A percentile compares a stretch with the other conserved stretches of the same genome.
Conservation (phyloP, 2,797 vertebrate species). For the Crax fasciolata region DNA sequence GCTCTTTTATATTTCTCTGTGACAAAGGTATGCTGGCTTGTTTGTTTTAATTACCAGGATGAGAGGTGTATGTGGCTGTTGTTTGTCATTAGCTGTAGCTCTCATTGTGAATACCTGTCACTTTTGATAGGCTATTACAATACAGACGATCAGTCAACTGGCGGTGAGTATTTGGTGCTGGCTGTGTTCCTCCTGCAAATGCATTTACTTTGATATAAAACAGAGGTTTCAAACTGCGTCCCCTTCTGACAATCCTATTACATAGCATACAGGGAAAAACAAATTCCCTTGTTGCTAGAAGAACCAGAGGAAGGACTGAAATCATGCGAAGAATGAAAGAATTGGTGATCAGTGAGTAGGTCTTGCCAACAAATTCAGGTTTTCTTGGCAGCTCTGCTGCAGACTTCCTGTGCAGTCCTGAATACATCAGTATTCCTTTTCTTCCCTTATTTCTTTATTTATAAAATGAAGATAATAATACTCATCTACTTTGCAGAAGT, state of each 20-base stretch:
- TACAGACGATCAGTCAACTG: neutral
- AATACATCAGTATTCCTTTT: neutral
- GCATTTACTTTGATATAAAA: neutral
- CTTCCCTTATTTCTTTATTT: neutral
- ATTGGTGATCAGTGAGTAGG: neutral
- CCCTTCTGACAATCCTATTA: neutral
- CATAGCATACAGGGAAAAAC: neutral
- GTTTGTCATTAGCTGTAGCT: neutral
- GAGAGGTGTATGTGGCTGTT: conserved; percentile 14
- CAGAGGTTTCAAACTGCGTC: neutral
- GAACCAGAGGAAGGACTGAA: neutral
- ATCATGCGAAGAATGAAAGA: neutral
- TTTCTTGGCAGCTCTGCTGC: neutral
- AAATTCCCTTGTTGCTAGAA: neutral
- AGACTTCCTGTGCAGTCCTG: neutral
- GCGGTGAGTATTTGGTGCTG: neutral
- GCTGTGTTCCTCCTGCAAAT: neutral
- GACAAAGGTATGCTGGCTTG: neutral
- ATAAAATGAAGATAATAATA: neutral
- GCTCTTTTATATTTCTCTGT: neutral
- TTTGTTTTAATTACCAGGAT: conserved; percentile 49
- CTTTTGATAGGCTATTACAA: neutral
- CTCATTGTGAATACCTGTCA: conserved; percentile 36
- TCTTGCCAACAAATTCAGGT: neutral
- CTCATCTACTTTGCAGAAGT: conserved; percentile 1